Conservation (phyloP, 2,113 vertebrate species). For the Cervus canadensis region DNA sequence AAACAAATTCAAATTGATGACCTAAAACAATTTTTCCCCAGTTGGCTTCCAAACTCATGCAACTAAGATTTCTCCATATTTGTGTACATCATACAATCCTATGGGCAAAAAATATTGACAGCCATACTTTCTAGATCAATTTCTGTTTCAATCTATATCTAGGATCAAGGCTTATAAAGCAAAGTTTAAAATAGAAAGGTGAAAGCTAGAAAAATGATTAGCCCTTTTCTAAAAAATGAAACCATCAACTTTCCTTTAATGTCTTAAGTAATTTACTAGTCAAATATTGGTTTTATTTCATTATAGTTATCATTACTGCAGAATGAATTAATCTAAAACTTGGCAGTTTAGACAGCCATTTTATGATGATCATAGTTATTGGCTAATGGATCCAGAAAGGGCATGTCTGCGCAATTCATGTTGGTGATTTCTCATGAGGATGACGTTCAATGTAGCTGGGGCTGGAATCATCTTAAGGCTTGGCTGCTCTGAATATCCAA, state of each 20-base stretch:
- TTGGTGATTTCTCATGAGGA: background rate
- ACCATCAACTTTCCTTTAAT: background rate
- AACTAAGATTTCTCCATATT: background rate
- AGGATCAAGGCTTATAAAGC: background rate
- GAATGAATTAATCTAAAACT: background rate
- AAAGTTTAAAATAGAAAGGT: background rate
- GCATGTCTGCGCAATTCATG: background rate
- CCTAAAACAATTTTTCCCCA: background rate
- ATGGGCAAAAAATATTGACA: background rate
- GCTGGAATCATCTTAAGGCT: background rate
- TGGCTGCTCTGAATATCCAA: background rate
- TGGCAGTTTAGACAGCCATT: background rate
- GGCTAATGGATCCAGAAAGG: background rate
- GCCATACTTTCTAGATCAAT: background rate
- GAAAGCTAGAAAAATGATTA: background rate
- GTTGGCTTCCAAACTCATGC: background rate
- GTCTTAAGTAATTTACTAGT: background rate
- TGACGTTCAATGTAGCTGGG: background rate
- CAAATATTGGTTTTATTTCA: background rate
- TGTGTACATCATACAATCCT: background rate
- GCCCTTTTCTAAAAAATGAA: background rate
- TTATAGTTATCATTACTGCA: background rate
- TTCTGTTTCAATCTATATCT: background rate
- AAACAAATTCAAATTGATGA: background rate
- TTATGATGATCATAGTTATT: background rate